A percentile compares a stretch with the other conserved stretches of the same genome.
phyloP scores from a whole-genome alignment of 2,888 invertebrate genomes.

The Erannis defoliaria region DNA sequence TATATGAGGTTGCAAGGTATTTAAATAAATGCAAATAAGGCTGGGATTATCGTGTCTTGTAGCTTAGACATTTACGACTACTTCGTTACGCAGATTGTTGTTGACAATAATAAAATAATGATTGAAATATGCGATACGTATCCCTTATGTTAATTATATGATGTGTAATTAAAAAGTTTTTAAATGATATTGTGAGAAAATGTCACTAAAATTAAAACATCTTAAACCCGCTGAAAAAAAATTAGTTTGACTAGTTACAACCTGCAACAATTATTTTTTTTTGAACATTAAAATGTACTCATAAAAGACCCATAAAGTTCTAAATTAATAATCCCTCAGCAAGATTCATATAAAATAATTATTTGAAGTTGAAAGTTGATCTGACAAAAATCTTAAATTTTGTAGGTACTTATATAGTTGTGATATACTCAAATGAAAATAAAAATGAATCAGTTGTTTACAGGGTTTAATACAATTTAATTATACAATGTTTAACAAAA shows the following conservation, averaged over 20 bases:
- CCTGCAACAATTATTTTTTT: background rate
- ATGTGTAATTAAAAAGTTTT: constrained; percentile 10
- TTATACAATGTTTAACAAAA: too few species aligned
- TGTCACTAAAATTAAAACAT: constrained; percentile 19
- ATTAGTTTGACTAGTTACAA: background rate
- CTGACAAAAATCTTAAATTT: too few species aligned
- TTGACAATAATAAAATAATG: constrained; percentile 32
- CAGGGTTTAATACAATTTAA: background rate
- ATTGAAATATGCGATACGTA: constrained; percentile 11
- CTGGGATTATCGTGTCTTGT: constrained; percentile 62
- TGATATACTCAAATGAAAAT: too few species aligned
- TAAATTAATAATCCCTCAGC: constrained; percentile 5
- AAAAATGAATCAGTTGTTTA: too few species aligned
- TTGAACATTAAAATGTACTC: background rate
- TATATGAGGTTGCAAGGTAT: constrained; percentile 54
- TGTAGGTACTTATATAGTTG: too few species aligned
- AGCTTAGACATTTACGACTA: constrained; percentile 62
- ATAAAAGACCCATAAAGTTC: constrained; percentile 2
- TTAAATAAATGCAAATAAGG: constrained; percentile 62
- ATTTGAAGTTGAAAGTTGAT: background rate
- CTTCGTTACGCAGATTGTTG: constrained; percentile 66
- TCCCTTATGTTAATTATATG: constrained; percentile 29
- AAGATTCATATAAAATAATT: background rate
- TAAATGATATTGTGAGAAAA: constrained; percentile 26
- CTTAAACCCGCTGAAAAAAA: background rate